phyloP scores from a whole-genome alignment of 2,888 invertebrate species.

The Sesia apiformis region DNA sequence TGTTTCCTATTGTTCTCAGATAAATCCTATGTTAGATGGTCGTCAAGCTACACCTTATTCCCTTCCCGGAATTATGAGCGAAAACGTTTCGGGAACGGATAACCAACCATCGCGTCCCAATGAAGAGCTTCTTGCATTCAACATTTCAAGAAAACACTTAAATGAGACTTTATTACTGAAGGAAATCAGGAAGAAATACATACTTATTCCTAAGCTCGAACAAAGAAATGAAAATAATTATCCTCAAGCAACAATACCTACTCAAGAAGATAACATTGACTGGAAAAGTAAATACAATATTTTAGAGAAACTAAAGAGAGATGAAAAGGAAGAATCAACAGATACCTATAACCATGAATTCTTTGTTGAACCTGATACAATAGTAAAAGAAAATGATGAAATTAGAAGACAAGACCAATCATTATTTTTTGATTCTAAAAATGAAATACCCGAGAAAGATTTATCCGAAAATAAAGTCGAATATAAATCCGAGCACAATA shows the following conservation, averaged over 20 bases:
- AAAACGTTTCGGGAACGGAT: neutral
- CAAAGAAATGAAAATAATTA: slow-evolving; percentile 14
- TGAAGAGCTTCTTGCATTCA: neutral
- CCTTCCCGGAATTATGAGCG: too few relatives aligned
- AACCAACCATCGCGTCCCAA: neutral
- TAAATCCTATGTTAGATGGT: neutral
- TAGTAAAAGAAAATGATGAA: neutral
- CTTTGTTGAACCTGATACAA: neutral
- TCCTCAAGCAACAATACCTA: slow-evolving; percentile 10
- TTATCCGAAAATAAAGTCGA: slow-evolving; percentile 1
- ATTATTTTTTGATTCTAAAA: neutral
- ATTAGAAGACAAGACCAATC: neutral
- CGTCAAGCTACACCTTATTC: too few relatives aligned
- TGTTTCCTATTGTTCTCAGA: neutral
- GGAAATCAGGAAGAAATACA: slow-evolving; percentile 56
- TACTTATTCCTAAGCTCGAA: slow-evolving; percentile 51
- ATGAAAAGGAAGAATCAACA: slow-evolving; percentile 25
- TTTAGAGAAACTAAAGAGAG: slow-evolving; percentile 44
- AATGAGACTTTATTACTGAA: slow-evolving; percentile 35
- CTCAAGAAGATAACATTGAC: slow-evolving; percentile 27
- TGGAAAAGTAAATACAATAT: slow-evolving; percentile 66
- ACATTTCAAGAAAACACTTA: slow-evolving; percentile 10
- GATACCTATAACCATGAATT: slow-evolving; percentile 1
- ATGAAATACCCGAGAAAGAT: slow-evolving; percentile 18
- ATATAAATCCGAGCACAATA: neutral